A percentile compares a stretch with the other conserved stretches of the same genome.
phyloP scores from a whole-genome alignment of 2,888 invertebrate species.

The Clunio marinus region DNA sequence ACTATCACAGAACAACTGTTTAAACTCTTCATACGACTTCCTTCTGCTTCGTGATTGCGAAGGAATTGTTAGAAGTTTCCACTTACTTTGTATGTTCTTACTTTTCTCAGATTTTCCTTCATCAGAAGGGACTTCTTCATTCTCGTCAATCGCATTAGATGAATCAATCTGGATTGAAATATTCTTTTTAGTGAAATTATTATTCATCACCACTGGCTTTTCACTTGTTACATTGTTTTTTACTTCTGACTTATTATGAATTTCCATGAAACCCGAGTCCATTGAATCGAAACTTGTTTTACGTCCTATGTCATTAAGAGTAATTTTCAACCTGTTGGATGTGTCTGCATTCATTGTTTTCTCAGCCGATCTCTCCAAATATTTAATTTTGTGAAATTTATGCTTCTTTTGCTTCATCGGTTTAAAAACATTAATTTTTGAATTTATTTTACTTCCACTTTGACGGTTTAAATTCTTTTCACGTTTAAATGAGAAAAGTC shows the following conservation, averaged over 20 bases:
- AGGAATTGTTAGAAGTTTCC: constrained; percentile 32
- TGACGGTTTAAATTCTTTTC: constrained; percentile 11
- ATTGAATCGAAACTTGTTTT: constrained; percentile 52
- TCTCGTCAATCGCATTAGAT: not conserved
- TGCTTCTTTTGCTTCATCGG: constrained; percentile 35
- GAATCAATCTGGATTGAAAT: constrained; percentile 1
- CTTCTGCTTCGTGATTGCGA: constrained; percentile 50
- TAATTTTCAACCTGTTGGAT: constrained; percentile 44
- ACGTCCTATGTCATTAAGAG: constrained; percentile 43
- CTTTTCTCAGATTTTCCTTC: too few species aligned
- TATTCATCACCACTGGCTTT: not conserved
- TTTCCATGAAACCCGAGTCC: constrained; percentile 53
- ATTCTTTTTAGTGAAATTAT: too few species aligned
- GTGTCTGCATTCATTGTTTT: constrained; percentile 34
- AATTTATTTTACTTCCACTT: constrained; percentile 41
- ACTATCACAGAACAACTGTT: constrained; percentile 47
- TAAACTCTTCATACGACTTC: constrained; percentile 52
- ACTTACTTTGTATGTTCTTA: not conserved
- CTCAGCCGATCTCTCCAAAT: not conserved
- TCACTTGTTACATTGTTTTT: constrained; percentile 45
- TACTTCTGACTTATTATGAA: constrained; percentile 45
- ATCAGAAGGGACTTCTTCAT: too few species aligned
- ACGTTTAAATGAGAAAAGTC: constrained; percentile 39
- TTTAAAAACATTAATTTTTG: constrained; percentile 48
- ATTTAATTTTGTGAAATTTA: not conserved